These are phyloP conservation scores for Achroia grisella DNA, from an alignment of 1,140 invertebrate species.

Conservation along the genomic window DNA sequence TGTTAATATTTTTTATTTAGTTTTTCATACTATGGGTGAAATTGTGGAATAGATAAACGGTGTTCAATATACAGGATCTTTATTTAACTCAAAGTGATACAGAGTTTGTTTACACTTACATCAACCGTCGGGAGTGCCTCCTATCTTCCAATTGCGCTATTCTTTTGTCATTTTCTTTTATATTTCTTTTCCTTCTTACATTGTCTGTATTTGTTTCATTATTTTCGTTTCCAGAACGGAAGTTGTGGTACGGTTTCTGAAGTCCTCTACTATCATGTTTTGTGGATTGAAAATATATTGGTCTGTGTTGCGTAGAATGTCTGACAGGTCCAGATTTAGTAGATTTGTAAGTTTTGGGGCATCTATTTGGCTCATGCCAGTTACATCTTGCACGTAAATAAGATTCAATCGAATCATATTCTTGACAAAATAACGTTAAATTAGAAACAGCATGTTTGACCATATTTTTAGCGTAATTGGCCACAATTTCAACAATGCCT, in stretches of 20 bases:
- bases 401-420: slow-evolving; percentile 17
- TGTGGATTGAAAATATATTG: slow-evolving; percentile 24
- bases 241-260: slow-evolving; percentile 4
- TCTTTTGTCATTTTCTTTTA: too few species aligned
- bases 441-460: slow-evolving; percentile 26
- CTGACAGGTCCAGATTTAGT: slow-evolving; percentile 28
- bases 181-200: background rate
- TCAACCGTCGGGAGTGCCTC: too few species aligned
- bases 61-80: too few species aligned
- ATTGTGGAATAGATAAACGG: too few species aligned
- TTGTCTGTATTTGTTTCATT: background rate
- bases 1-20: too few species aligned
- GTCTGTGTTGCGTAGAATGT: slow-evolving; percentile 42
- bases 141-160: too few species aligned
- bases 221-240: slow-evolving; percentile 15
- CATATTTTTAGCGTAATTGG: slow-evolving; percentile 22
- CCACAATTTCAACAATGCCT: slow-evolving; percentile 22
- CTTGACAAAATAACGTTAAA: slow-evolving; percentile 33
- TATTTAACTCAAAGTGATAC: too few species aligned
- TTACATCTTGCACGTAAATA: slow-evolving; percentile 23
- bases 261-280: slow-evolving; percentile 18
- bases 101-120: too few species aligned
- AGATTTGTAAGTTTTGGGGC: slow-evolving; percentile 19
- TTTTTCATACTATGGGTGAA: too few species aligned
- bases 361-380: slow-evolving; percentile 8